Evolutionary conservation across 2,113 vertebrate species (phyloP).

Genomic region (Prionailurus viverrinus): DNA sequence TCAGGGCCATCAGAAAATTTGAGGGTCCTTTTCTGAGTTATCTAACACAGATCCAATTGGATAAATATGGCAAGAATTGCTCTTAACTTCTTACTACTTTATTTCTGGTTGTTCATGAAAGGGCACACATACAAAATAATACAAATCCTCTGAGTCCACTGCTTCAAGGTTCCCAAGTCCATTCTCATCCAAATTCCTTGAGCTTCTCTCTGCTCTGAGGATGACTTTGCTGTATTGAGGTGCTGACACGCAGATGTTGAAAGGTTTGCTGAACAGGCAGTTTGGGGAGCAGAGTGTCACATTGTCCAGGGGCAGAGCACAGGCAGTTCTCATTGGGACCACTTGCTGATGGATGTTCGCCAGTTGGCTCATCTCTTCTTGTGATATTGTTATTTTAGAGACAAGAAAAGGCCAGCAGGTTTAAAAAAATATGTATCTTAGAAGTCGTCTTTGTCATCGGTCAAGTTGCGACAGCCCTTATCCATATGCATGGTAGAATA

Average conservation of each 20-base stretch:
- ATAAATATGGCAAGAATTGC: not conserved
- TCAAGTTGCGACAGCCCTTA: conserved; percentile 58
- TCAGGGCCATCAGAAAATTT: not conserved
- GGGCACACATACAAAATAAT: not conserved
- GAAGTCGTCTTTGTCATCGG: conserved; percentile 71
- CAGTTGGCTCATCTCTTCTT: conserved; percentile 77
- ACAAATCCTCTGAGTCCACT: not conserved
- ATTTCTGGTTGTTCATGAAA: not conserved
- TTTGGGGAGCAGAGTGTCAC: conserved; percentile 69
- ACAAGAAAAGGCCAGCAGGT: conserved; percentile 65
- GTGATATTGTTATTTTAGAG: conserved; percentile 75
- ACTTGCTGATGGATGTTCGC: conserved; percentile 71
- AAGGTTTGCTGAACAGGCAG: conserved; percentile 76
- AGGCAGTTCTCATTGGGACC: conserved; percentile 53
- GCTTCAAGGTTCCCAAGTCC: not conserved
- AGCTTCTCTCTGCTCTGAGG: conserved; percentile 27
- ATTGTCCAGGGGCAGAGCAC: not conserved
- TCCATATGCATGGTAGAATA: conserved; percentile 73
- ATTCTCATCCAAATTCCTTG: conserved; percentile 18
- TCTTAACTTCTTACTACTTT: not conserved
- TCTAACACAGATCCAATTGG: not conserved
- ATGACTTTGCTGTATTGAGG: conserved; percentile 64
- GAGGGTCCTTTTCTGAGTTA: not conserved
- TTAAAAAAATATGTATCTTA: conserved; percentile 67
- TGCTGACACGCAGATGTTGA: conserved; percentile 48